A percentile compares a stretch with the other conserved stretches of the same genome.
Evolutionary conservation across 2,113 vertebrate genomes (phyloP).

Genomic region (Pimephales promelas): DNA sequence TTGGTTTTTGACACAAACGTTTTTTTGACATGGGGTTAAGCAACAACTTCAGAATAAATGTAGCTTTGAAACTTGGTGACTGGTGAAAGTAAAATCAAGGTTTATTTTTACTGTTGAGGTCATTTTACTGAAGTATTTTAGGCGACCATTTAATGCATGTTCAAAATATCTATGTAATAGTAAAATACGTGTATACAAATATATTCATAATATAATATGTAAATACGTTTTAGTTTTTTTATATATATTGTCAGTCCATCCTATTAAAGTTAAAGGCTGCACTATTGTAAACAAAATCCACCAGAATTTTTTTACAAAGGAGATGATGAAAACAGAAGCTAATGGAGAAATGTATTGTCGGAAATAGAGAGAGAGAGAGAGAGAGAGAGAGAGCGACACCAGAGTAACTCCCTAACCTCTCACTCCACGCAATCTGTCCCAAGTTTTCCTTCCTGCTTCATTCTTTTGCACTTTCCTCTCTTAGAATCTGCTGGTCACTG

Average conservation of each 20-base stretch:
- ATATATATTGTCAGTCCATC: background rate
- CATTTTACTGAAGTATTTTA: background rate
- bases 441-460: slow-evolving; percentile 23
- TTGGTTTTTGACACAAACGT: background rate
- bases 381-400: background rate
- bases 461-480: background rate
- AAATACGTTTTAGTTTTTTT: no score
- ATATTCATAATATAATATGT: no score
- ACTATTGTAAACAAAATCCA: background rate
- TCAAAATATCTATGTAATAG: background rate
- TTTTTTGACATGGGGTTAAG: background rate
- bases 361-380: background rate
- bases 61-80: background rate
- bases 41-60: background rate
- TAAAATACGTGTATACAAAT: no score
- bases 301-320: background rate
- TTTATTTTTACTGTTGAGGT: background rate
- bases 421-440: background rate
- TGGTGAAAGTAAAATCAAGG: no score
- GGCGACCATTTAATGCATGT: background rate
- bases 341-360: background rate
- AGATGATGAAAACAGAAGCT: background rate
- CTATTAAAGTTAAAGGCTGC: background rate
- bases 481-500: background rate
- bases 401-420: background rate